Evolutionary conservation across 2,797 vertebrate species (phyloP), one percentile per base, ranked within the genome.

Genomic region (Dallia pectoralis): DNA sequence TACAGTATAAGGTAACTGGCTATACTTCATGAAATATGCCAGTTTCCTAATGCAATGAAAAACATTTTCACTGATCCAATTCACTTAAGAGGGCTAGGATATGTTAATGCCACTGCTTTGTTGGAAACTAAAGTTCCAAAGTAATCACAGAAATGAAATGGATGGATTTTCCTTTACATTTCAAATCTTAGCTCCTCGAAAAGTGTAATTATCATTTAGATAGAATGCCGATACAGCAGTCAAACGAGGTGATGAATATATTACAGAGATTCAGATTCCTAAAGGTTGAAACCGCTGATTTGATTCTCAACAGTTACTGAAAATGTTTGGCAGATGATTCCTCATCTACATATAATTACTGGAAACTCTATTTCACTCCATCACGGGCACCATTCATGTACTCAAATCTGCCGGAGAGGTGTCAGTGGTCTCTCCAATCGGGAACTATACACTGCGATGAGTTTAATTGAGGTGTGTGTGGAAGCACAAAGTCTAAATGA

Each of bases 271-370:
- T 89, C 75, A 72, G 76, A 86, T 89, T 89, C 74, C 84, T 85
- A 78, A 71, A 82, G 83, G 76, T 84, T 82, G 87, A 74, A 59
- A 25, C 53, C 25, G 74, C 68, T 67, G 82, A 87, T 88, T 83
- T 86, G 87, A 91, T 86, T 87, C 75, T 81, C 81, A 89, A 90
- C 86, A 75, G 74, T 81, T 84, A 79, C 78, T 80, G 75, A 25
- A 53, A 88, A 75, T 72, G 59, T 85, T 87, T 84, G 82, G 78
- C 83, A 61, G 61, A 74, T 76, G 68, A 30, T 73, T 47, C 56
- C 84, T 87, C 82, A 90, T 91, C 83, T 89, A 69, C 89, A 89
- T 89, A 82, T 83, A 70, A 78, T 88, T 87, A 85, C 80, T 83
- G 72, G 72, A 83, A 85, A 77, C 85, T 77, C 81, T 78, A 86